These are phyloP conservation scores for Hylia prasina DNA, from an alignment of 2,113 vertebrate genomes.

Conservation along the genomic window DNA sequence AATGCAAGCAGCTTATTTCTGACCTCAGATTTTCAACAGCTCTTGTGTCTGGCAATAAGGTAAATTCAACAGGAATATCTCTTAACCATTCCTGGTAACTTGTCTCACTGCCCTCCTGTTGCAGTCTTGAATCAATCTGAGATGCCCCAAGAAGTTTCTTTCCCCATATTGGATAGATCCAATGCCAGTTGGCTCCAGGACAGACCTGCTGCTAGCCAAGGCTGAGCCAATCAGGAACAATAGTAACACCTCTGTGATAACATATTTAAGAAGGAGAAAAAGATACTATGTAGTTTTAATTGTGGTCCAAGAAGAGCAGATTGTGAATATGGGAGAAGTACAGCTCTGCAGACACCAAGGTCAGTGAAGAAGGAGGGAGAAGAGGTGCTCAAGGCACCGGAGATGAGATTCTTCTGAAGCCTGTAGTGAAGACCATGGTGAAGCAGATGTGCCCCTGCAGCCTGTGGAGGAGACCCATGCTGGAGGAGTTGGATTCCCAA, in stretches of 20 bases:
- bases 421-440: neutral
- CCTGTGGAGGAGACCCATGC: neutral
- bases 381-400: rapidly evolving
- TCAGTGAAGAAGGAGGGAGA: neutral
- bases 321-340: neutral
- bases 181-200: neutral
- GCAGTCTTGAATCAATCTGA: neutral
- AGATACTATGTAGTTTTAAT: neutral
- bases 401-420: neutral
- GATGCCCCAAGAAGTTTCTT: neutral
- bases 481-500: rapidly evolving
- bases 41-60: neutral
- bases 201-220: neutral
- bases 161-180: rapidly evolving
- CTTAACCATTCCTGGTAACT: neutral
- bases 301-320: neutral
- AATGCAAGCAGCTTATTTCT: neutral
- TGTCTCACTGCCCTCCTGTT: neutral
- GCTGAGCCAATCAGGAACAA: neutral
- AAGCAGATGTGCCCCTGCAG: neutral
- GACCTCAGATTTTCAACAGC: neutral
- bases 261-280: neutral
- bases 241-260: neutral
- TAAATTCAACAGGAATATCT: neutral
- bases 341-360: neutral